Evolutionary conservation across 2,888 invertebrate genomes (phyloP), one percentile per base, ranked within the genome.

Genomic region (Parelbella ahira): DNA sequence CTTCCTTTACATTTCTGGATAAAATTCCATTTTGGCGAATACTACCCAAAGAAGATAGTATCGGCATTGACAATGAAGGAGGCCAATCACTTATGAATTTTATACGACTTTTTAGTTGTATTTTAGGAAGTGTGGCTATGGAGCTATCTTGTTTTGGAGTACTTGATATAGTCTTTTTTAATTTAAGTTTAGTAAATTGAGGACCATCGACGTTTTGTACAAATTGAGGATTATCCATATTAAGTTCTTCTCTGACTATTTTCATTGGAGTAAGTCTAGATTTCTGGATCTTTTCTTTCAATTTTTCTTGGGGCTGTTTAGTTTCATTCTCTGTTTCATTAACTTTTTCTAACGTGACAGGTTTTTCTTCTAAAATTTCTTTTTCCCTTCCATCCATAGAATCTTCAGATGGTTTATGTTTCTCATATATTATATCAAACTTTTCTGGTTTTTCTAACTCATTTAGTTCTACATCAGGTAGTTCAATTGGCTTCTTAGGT

Each of bases 61-160:
- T 61, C 0, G 90, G 90, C 44, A 81, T 77, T 27, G 89, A 67
- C 21, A 87, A 70, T 45, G 87, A 73, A 2, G 93, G 90, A 6
- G 93, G 91, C 86, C 91, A 93, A 47, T 91, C 91, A 30, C 83
- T 70, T 6, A 88, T 47, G 53, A 89, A 89, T 32, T 78, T 89
- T 4, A 94, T 91, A 50, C 93, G 88, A 65, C 94, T 94, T 60
- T 93, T 93, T 0, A 94, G 75, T 59, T 92, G 89, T 49, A 93
- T 89, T 65, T 92, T 93, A 0, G 93, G 93, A 34, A 93, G 72
- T 48, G 75, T 72, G 0, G 79, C 61, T 18, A 69, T 50, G 5
- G 75, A 52, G 4, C 66, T 52, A 29, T 87, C 88, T 56, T 78
- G 72, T 56, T 90, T 90, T 3, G 88, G 77, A 49, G 89, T 82